Evolutionary conservation across 2,888 invertebrate species (phyloP).

Genomic region (Aporophyla lueneburgensis): DNA sequence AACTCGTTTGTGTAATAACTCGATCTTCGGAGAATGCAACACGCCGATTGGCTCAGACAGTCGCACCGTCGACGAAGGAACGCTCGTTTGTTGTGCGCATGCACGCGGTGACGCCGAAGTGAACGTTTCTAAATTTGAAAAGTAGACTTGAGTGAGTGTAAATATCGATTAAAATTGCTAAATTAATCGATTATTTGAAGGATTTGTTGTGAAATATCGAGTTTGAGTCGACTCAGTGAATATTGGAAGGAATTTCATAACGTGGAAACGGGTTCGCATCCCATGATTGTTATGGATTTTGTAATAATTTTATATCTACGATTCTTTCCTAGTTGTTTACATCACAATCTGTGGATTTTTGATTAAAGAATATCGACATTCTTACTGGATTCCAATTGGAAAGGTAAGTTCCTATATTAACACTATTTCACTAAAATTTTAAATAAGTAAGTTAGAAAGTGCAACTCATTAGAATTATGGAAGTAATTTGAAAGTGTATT

Average conservation of each 20-base stretch:
- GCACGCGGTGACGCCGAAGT: conserved; percentile 70
- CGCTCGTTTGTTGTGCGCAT: conserved; percentile 73
- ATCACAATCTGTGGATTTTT: conserved; percentile 28
- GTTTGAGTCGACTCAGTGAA: conserved; percentile 58
- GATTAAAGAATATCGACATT: conserved; percentile 53
- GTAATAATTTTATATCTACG: conserved; percentile 74
- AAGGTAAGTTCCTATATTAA: conserved; percentile 73
- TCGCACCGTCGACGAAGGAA: conserved; percentile 70
- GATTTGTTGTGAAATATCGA: conserved; percentile 54
- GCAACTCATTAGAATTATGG: conserved; percentile 47
- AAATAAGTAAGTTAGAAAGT: conserved; percentile 62
- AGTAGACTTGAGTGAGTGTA: conserved; percentile 61
- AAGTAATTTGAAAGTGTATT: conserved; percentile 58
- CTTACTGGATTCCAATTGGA: conserved; percentile 75
- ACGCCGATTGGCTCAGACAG: conserved; percentile 80
- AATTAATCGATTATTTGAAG: conserved; percentile 53
- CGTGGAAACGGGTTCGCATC: conserved; percentile 73
- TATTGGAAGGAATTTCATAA: conserved; percentile 71
- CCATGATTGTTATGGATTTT: conserved; percentile 74
- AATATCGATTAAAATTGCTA: conserved; percentile 43
- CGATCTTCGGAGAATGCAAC: conserved; percentile 84
- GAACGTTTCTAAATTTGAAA: conserved; percentile 70
- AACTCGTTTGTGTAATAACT: conserved; percentile 80
- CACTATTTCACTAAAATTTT: conserved; percentile 11
- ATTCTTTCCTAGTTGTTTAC: conserved; percentile 64